Evolutionary conservation across 2,888 invertebrate species (phyloP).

Genomic region (Rutpela maculata): DNA sequence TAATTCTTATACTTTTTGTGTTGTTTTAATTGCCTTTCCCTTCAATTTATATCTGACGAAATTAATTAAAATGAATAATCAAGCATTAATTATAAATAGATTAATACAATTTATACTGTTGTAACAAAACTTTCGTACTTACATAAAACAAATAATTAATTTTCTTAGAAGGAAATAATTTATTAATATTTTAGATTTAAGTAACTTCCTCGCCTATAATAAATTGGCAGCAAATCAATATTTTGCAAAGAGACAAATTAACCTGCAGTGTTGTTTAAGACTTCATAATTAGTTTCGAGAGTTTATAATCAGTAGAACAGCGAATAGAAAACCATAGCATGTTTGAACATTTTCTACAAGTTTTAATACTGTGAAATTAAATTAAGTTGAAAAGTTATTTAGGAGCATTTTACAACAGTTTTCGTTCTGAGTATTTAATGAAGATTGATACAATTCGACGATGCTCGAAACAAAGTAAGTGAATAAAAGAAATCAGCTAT

Average conservation of each 20-base stretch:
- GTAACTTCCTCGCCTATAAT: background rate
- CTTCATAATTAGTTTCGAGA: slow-evolving; percentile 36
- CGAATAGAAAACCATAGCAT: slow-evolving; percentile 23
- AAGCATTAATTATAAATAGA: no score
- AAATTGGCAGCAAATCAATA: slow-evolving; percentile 6
- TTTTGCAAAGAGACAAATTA: slow-evolving; percentile 24
- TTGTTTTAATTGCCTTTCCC: no score
- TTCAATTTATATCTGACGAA: no score
- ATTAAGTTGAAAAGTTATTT: slow-evolving; percentile 30
- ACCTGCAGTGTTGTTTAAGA: slow-evolving; percentile 23
- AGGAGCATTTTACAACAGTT: slow-evolving; percentile 11
- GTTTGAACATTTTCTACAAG: slow-evolving; percentile 25
- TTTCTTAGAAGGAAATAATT: background rate
- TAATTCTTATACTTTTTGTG: no score
- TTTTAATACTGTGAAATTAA: slow-evolving; percentile 28
- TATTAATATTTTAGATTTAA: background rate
- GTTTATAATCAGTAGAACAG: slow-evolving; percentile 33
- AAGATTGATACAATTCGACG: background rate
- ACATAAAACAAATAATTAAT: no score
- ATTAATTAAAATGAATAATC: no score
- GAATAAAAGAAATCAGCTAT: background rate
- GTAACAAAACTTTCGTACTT: no score
- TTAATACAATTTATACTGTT: no score
- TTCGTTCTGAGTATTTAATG: slow-evolving; percentile 1
- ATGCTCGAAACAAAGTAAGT: background rate